Evolutionary conservation across 2,113 vertebrate genomes (phyloP).

Genomic region (Lota lota): DNA sequence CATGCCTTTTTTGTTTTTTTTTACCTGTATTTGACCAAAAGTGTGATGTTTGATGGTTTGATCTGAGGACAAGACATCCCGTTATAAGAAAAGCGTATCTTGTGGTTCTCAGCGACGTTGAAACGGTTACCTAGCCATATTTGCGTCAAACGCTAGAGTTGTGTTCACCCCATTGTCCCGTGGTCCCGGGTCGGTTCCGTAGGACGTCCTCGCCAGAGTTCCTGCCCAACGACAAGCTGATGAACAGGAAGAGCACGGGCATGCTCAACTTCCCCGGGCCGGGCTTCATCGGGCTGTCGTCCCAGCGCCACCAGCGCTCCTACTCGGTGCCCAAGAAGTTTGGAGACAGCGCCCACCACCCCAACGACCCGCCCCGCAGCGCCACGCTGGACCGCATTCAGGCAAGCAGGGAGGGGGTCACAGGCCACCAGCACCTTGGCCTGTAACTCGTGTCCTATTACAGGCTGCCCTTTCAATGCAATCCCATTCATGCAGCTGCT

Average conservation of each 20-base stretch:
- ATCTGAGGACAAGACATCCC: too few relatives aligned
- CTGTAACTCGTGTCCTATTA: too few relatives aligned
- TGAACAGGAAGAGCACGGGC: slow-evolving; percentile 93
- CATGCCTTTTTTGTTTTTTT: too few relatives aligned
- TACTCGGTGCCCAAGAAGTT: slow-evolving; percentile 98
- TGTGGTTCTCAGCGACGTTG: too few relatives aligned
- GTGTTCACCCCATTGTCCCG: neutral
- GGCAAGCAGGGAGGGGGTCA: slow-evolving; percentile 39
- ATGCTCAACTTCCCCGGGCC: slow-evolving; percentile 87
- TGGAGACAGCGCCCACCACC: slow-evolving; percentile 84
- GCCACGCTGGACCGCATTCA: slow-evolving; percentile 94
- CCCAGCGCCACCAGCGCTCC: slow-evolving; percentile 93
- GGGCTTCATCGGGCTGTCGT: slow-evolving; percentile 77
- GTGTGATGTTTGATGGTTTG: too few relatives aligned
- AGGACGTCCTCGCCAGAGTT: slow-evolving; percentile 94
- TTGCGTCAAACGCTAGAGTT: neutral
- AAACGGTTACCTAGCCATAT: too few relatives aligned
- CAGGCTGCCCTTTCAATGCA: too few relatives aligned
- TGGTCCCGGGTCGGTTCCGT: neutral
- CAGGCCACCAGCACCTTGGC: too few relatives aligned
- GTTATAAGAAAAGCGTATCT: too few relatives aligned
- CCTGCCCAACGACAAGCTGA: slow-evolving; percentile 84
- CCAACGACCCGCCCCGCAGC: slow-evolving; percentile 88
- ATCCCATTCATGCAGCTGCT: too few relatives aligned
- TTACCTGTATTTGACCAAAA: too few relatives aligned